These are phyloP conservation scores for Bicyclus anynana DNA, from an alignment of 1,140 invertebrate species.

Conservation along the genomic window DNA sequence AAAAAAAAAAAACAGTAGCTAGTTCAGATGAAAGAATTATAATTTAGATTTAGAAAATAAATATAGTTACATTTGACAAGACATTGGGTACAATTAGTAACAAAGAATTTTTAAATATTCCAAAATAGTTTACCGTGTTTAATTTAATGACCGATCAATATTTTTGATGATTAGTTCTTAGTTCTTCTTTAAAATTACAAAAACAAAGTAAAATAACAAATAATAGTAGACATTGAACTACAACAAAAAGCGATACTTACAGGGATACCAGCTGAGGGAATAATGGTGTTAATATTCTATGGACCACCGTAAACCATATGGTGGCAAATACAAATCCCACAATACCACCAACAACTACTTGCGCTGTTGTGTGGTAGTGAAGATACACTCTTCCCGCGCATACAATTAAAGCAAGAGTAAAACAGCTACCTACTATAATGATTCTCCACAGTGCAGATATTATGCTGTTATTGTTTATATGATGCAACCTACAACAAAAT, in stretches of 20 bases:
- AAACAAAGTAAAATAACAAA: not conserved
- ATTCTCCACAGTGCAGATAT: constrained; percentile 87
- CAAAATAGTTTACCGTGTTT: too few species aligned
- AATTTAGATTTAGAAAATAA: too few species aligned
- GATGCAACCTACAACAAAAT: constrained; percentile 82
- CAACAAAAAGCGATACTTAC: constrained; percentile 78
- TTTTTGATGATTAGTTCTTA: too few species aligned
- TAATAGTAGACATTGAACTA: not conserved
- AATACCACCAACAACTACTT: constrained; percentile 88
- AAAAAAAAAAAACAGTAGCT: too few species aligned
- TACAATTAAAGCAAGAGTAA: constrained; percentile 80
- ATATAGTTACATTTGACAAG: too few species aligned
- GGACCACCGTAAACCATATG: constrained; percentile 88
- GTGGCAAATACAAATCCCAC: constrained; percentile 84
- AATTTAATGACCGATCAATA: too few species aligned
- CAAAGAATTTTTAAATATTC: too few species aligned
- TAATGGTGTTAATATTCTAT: constrained; percentile 88
- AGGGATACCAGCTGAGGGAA: constrained; percentile 92
- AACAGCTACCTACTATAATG: constrained; percentile 80
- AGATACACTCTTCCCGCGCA: constrained; percentile 88
- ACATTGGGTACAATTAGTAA: too few species aligned
- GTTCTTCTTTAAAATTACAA: not conserved
- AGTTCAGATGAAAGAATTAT: too few species aligned
- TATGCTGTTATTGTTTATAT: constrained; percentile 86
- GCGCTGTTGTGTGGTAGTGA: constrained; percentile 89